These are phyloP conservation scores for Syngnathus typhle DNA, from an alignment of 2,113 vertebrate species.

Conservation along the genomic window DNA sequence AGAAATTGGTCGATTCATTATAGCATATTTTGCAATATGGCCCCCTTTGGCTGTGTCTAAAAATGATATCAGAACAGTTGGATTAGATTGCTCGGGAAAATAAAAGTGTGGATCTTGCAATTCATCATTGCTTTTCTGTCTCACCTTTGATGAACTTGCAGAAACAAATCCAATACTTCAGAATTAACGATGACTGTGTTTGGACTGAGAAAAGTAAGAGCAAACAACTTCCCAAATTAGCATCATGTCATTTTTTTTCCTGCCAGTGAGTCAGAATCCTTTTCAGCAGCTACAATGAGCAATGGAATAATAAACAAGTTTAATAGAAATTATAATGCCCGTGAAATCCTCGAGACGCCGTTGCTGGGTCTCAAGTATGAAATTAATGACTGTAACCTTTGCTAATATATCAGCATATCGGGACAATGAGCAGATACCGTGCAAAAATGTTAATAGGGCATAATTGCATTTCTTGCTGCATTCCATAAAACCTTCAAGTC, in stretches of 20 bases:
- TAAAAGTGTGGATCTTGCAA: background rate
- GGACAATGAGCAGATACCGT: background rate
- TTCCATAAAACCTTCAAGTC: background rate
- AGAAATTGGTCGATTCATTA: background rate
- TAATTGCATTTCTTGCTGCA: background rate
- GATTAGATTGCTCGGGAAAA: background rate
- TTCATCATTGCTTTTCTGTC: background rate
- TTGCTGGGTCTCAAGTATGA: background rate
- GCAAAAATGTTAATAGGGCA: background rate
- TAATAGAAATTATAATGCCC: slow-evolving; percentile 1
- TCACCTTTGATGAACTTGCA: background rate
- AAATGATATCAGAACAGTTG: background rate
- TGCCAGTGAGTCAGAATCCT: background rate
- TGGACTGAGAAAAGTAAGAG: background rate
- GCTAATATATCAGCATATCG: background rate
- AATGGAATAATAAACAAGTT: background rate
- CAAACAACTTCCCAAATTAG: background rate
- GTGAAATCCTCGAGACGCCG: background rate
- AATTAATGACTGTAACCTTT: slow-evolving; percentile 1
- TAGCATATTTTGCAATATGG: background rate
- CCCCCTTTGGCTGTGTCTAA: background rate
- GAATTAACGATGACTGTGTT: background rate
- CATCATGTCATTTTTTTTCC: background rate
- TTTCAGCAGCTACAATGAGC: background rate
- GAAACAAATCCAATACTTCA: background rate